Evolutionary conservation across 2,797 vertebrate genomes (phyloP).

Genomic region (Enteromius treurensis): DNA sequence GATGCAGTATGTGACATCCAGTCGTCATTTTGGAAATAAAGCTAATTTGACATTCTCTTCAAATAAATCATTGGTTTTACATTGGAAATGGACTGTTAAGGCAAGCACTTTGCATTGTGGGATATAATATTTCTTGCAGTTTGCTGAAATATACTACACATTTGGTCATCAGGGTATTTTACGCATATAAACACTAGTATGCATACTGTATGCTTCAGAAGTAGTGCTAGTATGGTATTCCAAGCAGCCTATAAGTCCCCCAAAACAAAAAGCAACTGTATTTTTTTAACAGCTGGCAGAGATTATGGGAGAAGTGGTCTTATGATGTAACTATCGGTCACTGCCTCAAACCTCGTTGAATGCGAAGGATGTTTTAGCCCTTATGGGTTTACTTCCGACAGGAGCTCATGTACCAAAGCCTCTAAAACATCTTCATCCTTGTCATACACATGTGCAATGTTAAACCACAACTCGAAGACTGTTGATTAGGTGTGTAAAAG

Average conservation of each 20-base stretch:
- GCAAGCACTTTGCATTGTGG: not conserved
- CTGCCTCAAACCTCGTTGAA: slow-evolving; percentile 49
- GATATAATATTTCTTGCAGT: not conserved
- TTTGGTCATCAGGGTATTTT: slow-evolving; percentile 8
- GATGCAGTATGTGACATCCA: not conserved
- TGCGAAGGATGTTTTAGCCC: slow-evolving; percentile 39
- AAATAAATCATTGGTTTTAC: not conserved
- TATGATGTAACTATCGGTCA: slow-evolving; percentile 23
- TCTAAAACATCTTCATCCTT: slow-evolving; percentile 74
- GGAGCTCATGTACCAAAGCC: slow-evolving; percentile 81
- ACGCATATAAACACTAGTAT: not conserved
- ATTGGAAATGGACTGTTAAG: not conserved
- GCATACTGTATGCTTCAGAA: not conserved
- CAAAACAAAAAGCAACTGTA: not conserved
- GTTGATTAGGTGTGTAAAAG: slow-evolving; percentile 75
- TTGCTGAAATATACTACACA: not conserved
- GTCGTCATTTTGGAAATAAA: not conserved
- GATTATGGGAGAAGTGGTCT: slow-evolving; percentile 27
- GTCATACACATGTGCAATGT: slow-evolving; percentile 74
- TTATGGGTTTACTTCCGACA: slow-evolving; percentile 74
- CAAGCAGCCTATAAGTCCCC: not conserved
- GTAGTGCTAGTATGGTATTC: not conserved
- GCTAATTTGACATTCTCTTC: not conserved
- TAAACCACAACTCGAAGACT: slow-evolving; percentile 78
- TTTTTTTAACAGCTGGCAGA: slow-evolving; percentile 30